Evolutionary conservation across 2,888 invertebrate genomes (phyloP), one percentile per base, ranked within the genome.

Genomic region (Gymnosoma rotundatum): DNA sequence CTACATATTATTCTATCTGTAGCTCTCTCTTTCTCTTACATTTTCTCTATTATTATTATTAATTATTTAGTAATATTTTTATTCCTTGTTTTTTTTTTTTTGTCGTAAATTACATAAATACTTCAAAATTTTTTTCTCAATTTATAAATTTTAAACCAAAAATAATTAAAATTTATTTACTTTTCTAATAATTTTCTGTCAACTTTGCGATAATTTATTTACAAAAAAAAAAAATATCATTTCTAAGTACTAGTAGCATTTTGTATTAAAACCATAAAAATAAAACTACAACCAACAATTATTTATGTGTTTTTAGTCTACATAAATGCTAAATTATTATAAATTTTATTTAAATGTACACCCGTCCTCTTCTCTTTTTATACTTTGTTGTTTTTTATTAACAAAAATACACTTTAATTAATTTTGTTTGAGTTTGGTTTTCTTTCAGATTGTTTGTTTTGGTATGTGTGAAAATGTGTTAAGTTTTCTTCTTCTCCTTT

Each of bases 191-290:
- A 63, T 81, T 78, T 75, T 83, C 52, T 66, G 54, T 76, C 76
- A 61, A 83, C 75, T 76, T 75, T 83, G 70, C 61, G 36, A 61
- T 81, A 83, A 81, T 78, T 79, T 82, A 12, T 67, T 82, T 48
- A 25, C n/a, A n/a, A n/a, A n/a, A n/a, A n/a, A n/a, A 21, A 56
- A 54, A 14, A 38, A 63, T 48, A 45, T 54, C 7, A 45, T 78
- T 63, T 45, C 14, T 61, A 78, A 54, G 9, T 56, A 63, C 78
- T 87, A 36, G 63, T 87, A 87, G 88, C 86, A 88, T 89, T 88
- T 87, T 89, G 83, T 76, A 78, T 61, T 73, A n/a, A 64, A 70
- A 38, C 38, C 54, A 45, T 21, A 12, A 58, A 60, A 67, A 14
- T 36, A 73, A 45, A 48, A 66, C 21, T 20, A 60, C 48, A 60